phyloP scores from a whole-genome alignment of 30 jellyfish, hydroid and myxozoan species.

The Pseudorhiza aurosa region DNA sequence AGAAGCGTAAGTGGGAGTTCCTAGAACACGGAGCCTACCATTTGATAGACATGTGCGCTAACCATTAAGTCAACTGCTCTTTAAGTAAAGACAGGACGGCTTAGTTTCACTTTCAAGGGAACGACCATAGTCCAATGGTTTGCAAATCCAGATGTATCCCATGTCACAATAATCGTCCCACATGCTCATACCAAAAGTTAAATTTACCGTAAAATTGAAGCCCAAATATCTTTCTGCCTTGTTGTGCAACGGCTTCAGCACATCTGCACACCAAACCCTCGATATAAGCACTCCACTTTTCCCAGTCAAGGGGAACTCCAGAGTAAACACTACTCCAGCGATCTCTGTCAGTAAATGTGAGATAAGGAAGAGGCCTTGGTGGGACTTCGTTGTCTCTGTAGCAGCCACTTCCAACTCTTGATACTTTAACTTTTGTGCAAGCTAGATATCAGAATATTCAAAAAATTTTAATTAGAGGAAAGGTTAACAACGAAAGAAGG shows the following conservation, averaged over 20 bases:
- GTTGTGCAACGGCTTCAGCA: conserved; percentile 1
- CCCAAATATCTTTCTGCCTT: background rate
- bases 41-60: too few relatives aligned
- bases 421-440: background rate
- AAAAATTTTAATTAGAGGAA: too few relatives aligned
- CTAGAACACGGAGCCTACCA: too few relatives aligned
- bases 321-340: background rate
- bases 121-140: background rate
- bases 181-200: background rate
- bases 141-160: background rate
- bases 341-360: conserved; percentile 16
- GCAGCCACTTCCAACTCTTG: conserved; percentile 10
- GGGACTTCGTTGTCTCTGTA: conserved; percentile 3
- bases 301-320: background rate
- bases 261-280: conserved; percentile 11
- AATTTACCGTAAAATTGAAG: conserved; percentile 7
- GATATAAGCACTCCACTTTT: background rate
- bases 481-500: too few relatives aligned
- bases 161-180: background rate
- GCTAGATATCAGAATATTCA: too few relatives aligned
- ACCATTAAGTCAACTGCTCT: too few relatives aligned
- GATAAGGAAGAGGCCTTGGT: conserved; percentile 19
- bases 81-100: too few relatives aligned
- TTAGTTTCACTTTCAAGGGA: background rate
- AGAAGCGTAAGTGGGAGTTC: too few relatives aligned